phyloP scores from a whole-genome alignment of 2,888 invertebrate species.

The Platerodrilus igneus region DNA sequence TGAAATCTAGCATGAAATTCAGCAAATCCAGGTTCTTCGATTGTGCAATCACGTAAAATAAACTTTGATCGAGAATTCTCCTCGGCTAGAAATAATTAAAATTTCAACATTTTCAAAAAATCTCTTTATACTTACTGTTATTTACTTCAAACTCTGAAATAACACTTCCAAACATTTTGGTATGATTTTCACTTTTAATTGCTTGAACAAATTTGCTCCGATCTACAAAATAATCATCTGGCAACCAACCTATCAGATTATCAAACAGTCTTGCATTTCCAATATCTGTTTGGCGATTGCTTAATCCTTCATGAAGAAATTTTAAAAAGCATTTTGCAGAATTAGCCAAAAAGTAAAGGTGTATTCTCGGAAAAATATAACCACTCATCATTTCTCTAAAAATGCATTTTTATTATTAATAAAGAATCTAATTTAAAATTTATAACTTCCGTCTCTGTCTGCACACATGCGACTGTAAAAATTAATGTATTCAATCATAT shows the following conservation, averaged over 20 bases:
- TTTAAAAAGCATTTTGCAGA: constrained; percentile 76
- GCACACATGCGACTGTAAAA: too few relatives aligned
- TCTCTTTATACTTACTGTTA: constrained; percentile 16
- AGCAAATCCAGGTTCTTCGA: constrained; percentile 66
- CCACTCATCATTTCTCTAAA: too few relatives aligned
- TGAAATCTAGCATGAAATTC: constrained; percentile 80
- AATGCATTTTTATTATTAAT: too few relatives aligned
- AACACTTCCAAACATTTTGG: constrained; percentile 36
- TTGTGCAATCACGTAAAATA: constrained; percentile 77
- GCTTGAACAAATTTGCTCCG: constrained; percentile 31
- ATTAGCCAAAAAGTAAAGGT: constrained; percentile 80
- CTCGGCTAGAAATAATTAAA: constrained; percentile 35
- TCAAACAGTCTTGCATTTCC: constrained; percentile 32
- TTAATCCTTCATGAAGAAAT: constrained; percentile 67
- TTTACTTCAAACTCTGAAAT: constrained; percentile 27
- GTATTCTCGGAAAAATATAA: too few relatives aligned
- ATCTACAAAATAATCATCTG: constrained; percentile 33
- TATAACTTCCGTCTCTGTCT: too few relatives aligned
- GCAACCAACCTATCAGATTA: constrained; percentile 39
- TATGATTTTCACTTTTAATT: constrained; percentile 34
- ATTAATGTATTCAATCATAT: too few relatives aligned
- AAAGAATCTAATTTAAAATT: too few relatives aligned
- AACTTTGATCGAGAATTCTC: constrained; percentile 49
- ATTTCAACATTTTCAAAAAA: constrained; percentile 13
- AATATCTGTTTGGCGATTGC: constrained; percentile 47